Conservation (phyloP, 2,797 vertebrate species). For the Oryzias sinensis region DNA sequence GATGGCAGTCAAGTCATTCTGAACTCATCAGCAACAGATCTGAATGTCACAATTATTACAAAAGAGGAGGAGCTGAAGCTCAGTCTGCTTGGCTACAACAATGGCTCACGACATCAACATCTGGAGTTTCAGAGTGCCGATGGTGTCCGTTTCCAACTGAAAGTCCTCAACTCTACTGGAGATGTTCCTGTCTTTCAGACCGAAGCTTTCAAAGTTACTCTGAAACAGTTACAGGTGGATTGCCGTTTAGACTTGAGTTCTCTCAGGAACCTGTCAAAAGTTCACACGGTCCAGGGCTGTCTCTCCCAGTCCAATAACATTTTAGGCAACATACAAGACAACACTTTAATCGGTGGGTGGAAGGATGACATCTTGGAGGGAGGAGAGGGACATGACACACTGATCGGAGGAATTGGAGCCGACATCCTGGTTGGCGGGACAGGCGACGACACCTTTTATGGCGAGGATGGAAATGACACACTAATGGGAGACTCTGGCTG, state of each 20-base stretch:
- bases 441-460: constrained; percentile 61
- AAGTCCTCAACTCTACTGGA: background rate
- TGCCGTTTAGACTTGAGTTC: constrained; percentile 48
- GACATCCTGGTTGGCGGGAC: constrained; percentile 51
- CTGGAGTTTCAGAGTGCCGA: constrained; percentile 13
- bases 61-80: fast-evolving
- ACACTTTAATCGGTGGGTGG: constrained; percentile 48
- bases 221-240: constrained; percentile 32
- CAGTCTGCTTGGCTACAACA: fast-evolving
- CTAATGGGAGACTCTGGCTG: constrained; percentile 54
- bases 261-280: constrained; percentile 43
- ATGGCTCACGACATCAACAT: background rate
- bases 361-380: constrained; percentile 49
- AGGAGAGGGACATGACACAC: constrained; percentile 49
- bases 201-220: constrained; percentile 53
- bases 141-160: constrained; percentile 1
- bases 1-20: constrained; percentile 12
- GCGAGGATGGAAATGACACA: constrained; percentile 56
- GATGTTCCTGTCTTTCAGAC: background rate
- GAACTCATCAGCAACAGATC: fast-evolving
- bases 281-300: constrained; percentile 52
- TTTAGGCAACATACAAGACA: constrained; percentile 42
- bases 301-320: constrained; percentile 42
- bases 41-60: constrained; percentile 14
- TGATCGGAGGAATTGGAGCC: constrained; percentile 52